These are phyloP conservation scores for Eptatretus burgeri DNA, from an alignment of 2,113 vertebrate genomes.

Conservation along the genomic window DNA sequence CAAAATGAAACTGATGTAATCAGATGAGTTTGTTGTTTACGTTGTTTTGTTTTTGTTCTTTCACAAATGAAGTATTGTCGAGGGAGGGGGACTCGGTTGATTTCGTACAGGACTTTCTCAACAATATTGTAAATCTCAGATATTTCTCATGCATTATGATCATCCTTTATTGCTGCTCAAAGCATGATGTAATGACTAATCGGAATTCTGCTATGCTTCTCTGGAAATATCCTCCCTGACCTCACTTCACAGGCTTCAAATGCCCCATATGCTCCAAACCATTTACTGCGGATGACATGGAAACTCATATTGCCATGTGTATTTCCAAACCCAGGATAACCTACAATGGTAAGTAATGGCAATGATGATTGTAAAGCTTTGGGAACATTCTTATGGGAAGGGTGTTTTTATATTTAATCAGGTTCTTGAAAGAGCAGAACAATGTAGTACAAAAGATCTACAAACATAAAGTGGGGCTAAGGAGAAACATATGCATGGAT, in stretches of 20 bases:
- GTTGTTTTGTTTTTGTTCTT: too few species aligned
- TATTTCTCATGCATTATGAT: too few species aligned
- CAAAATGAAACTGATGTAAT: too few species aligned
- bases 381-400: neutral
- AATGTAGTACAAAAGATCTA: neutral
- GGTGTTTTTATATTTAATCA: neutral
- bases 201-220: too few species aligned
- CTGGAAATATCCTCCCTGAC: too few species aligned
- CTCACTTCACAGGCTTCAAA: neutral
- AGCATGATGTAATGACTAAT: too few species aligned
- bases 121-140: too few species aligned
- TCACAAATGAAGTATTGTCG: too few species aligned
- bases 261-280: conserved; percentile 3
- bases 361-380: neutral
- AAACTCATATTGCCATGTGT: conserved; percentile 1
- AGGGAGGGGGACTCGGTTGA: too few species aligned
- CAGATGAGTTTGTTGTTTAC: too few species aligned
- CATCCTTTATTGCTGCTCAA: too few species aligned
- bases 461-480: neutral
- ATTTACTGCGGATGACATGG: conserved; percentile 1
- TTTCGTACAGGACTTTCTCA: too few species aligned
- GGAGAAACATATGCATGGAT: neutral
- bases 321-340: conserved; percentile 2
- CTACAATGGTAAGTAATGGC: neutral
- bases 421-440: neutral